phyloP scores from a whole-genome alignment of 2,797 vertebrate genomes.

The Cryptoprocta ferox region DNA sequence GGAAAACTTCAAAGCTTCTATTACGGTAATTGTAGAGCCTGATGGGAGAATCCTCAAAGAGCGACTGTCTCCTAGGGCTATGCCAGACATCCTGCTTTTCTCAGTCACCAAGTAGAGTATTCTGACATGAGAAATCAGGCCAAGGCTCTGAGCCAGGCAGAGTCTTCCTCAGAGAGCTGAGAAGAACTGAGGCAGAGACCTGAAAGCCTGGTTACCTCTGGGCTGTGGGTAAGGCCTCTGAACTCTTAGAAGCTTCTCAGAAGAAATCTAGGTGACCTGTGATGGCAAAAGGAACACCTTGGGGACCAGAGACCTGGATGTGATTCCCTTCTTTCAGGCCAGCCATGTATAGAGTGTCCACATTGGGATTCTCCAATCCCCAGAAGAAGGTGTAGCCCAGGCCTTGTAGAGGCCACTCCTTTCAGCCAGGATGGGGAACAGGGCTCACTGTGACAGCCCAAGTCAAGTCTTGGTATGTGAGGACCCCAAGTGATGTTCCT shows the following conservation, averaged over 20 bases:
- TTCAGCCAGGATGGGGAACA: neutral
- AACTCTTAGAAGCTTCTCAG: neutral
- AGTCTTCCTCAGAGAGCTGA: neutral
- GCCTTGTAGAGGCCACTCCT: neutral
- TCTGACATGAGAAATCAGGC: neutral
- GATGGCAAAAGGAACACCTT: neutral
- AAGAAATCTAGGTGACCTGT: neutral
- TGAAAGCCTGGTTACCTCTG: neutral
- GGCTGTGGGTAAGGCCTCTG: neutral
- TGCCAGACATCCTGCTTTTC: neutral
- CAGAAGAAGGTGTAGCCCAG: neutral
- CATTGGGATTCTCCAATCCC: neutral
- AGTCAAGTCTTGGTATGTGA: neutral
- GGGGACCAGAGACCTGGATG: neutral
- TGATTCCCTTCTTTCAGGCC: neutral
- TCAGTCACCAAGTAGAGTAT: neutral
- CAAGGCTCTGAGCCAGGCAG: neutral
- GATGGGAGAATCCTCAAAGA: neutral
- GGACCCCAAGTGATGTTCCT: neutral
- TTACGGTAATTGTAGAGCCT: constrained; percentile 90
- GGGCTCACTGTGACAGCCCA: neutral
- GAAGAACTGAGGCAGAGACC: neutral
- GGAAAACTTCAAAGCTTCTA: constrained; percentile 94
- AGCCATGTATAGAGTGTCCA: neutral
- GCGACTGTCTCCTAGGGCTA: neutral